Percentiles rank a stretch among this genome's conserved stretches.
phyloP scores from a whole-genome alignment of 2,113 vertebrate genomes.

The Egretta garzetta region DNA sequence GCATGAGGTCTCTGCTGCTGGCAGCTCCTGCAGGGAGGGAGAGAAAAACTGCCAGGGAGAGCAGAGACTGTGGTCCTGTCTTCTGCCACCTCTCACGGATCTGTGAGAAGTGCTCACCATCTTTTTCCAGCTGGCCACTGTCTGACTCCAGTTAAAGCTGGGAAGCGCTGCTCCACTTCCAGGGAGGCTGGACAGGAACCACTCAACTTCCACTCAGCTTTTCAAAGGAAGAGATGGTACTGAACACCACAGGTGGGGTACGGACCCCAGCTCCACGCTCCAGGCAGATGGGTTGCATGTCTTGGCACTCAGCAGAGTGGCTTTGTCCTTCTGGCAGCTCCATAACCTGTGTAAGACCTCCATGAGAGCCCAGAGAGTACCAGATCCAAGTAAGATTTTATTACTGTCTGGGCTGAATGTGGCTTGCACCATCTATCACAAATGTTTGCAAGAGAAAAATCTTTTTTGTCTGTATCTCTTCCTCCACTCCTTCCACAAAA shows the following conservation, averaged over 20 bases:
- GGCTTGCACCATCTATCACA: background rate
- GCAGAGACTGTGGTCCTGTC: rapidly evolving
- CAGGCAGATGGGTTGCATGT: background rate
- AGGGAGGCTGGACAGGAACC: background rate
- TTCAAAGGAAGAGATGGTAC: background rate
- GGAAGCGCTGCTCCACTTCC: background rate
- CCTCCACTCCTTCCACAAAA: background rate
- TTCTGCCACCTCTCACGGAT: background rate
- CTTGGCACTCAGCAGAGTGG: too few species aligned
- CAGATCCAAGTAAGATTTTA: background rate
- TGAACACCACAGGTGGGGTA: background rate
- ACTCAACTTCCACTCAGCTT: background rate
- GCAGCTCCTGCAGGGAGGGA: background rate
- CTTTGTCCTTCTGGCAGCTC: background rate
- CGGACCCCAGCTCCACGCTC: background rate
- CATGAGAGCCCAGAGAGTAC: background rate
- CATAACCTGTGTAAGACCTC: background rate
- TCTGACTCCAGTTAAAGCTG: background rate
- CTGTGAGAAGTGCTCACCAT: background rate
- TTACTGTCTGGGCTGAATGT: background rate
- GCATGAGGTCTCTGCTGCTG: background rate
- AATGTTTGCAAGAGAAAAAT: background rate
- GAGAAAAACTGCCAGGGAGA: background rate
- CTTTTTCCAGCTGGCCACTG: background rate
- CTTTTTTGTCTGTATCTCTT: background rate